Evolutionary conservation across 2,797 vertebrate species (phyloP).

Genomic region (Poeciliopsis infans): DNA sequence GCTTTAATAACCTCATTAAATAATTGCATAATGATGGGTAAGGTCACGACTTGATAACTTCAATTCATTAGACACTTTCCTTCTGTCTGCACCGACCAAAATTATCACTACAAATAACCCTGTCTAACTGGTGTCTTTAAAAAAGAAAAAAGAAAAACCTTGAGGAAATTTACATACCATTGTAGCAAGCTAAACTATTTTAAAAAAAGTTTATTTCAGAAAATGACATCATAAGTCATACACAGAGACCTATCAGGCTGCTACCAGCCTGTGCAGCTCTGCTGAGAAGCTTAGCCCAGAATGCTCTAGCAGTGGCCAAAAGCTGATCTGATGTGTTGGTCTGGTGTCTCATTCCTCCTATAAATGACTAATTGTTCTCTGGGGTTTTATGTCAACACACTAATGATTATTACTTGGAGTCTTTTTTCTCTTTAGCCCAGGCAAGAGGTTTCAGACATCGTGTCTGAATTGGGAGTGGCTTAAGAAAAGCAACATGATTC

Average conservation of each 20-base stretch:
- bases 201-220: background rate
- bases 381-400: background rate
- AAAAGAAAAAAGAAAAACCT: too few relatives aligned
- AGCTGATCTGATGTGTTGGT: background rate
- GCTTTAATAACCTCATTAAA: slow-evolving; percentile 36
- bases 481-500: background rate
- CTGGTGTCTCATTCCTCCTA: background rate
- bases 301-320: background rate
- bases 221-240: background rate
- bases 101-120: slow-evolving; percentile 46
- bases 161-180: background rate
- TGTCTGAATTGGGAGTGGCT: background rate
- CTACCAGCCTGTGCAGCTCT: background rate
- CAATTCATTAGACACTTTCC: slow-evolving; percentile 35
- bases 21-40: slow-evolving; percentile 38
- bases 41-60: slow-evolving; percentile 45
- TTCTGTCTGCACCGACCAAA: slow-evolving; percentile 27
- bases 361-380: background rate
- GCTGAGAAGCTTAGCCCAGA: background rate
- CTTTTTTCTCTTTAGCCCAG: background rate
- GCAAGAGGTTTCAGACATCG: background rate
- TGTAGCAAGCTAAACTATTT: background rate
- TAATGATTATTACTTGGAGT: background rate
- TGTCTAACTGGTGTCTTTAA: slow-evolving; percentile 10
- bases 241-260: background rate